Evolutionary conservation across 1,140 invertebrate genomes (phyloP).

Genomic region (Pachyrhynchus sulphureomaculatus): DNA sequence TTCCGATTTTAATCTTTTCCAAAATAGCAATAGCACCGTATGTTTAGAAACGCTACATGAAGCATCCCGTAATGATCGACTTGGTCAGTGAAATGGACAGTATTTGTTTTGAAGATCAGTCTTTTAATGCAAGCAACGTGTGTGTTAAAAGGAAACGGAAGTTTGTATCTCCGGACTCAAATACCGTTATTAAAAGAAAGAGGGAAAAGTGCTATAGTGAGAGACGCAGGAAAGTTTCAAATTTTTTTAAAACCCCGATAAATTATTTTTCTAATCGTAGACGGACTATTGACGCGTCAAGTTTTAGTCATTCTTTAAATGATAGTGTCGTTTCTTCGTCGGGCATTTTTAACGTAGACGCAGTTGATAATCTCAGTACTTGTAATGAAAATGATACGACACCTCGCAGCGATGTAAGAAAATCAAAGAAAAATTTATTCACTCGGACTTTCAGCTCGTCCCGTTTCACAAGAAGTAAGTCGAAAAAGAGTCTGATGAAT

Average conservation of each 20-base stretch:
- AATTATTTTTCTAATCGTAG: constrained; percentile 48
- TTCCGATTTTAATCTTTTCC: constrained; percentile 10
- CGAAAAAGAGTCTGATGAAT: constrained; percentile 35
- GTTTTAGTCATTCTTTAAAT: constrained; percentile 41
- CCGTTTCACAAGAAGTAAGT: constrained; percentile 39
- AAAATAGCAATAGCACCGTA: constrained; percentile 17
- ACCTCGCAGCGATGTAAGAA: constrained; percentile 27
- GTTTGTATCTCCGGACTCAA: constrained; percentile 37
- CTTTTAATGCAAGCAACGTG: constrained; percentile 20
- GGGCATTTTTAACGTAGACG: constrained; percentile 46
- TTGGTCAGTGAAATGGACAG: constrained; percentile 30
- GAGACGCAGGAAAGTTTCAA: constrained; percentile 42
- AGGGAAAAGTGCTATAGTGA: constrained; percentile 47
- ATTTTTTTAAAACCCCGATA: constrained; percentile 48
- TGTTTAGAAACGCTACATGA: constrained; percentile 44
- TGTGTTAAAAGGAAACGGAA: constrained; percentile 43
- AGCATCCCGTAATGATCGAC: constrained; percentile 36
- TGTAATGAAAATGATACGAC: constrained; percentile 29
- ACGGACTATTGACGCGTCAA: constrained; percentile 43
- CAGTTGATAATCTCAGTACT: constrained; percentile 42
- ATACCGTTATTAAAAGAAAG: constrained; percentile 39
- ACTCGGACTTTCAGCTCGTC: constrained; percentile 48
- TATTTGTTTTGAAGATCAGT: constrained; percentile 36
- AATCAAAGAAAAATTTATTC: constrained; percentile 46
- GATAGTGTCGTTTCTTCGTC: constrained; percentile 47